phyloP scores from a whole-genome alignment of 2,888 invertebrate genomes.

The Mellilla xanthometata region DNA sequence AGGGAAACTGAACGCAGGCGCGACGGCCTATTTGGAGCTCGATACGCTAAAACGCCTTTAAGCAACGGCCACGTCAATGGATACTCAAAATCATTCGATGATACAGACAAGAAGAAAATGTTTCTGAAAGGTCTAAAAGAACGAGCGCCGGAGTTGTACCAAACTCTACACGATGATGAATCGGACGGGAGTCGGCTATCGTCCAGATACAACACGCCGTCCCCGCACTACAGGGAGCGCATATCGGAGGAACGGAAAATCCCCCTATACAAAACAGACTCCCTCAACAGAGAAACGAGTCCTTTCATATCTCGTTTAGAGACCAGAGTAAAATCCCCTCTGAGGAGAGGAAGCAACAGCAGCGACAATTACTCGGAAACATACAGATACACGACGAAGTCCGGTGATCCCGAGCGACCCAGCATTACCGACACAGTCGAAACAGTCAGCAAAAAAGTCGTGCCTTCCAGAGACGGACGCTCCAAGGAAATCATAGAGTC shows the following conservation, averaged over 20 bases:
- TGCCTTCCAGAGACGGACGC: slow-evolving; percentile 85
- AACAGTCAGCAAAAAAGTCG: slow-evolving; percentile 86
- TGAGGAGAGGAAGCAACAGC: slow-evolving; percentile 85
- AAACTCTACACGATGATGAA: slow-evolving; percentile 85
- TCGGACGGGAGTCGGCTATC: slow-evolving; percentile 75
- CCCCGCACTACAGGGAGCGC: slow-evolving; percentile 74
- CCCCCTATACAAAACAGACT: slow-evolving; percentile 73
- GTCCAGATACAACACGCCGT: slow-evolving; percentile 71
- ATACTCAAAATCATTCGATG: slow-evolving; percentile 68
- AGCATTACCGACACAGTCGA: slow-evolving; percentile 88
- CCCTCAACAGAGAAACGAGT: slow-evolving; percentile 71
- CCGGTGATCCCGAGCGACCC: slow-evolving; percentile 85
- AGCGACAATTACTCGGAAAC: slow-evolving; percentile 88
- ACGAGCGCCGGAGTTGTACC: slow-evolving; percentile 87
- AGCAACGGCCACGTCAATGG: slow-evolving; percentile 76
- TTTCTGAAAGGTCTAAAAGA: slow-evolving; percentile 87
- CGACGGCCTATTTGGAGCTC: slow-evolving; percentile 79
- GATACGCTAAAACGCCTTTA: slow-evolving; percentile 81
- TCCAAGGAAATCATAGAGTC: slow-evolving; percentile 87
- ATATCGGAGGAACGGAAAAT: slow-evolving; percentile 72
- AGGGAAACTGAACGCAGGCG: slow-evolving; percentile 77
- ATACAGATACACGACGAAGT: slow-evolving; percentile 86
- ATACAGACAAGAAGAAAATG: slow-evolving; percentile 84
- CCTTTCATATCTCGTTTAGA: slow-evolving; percentile 74
- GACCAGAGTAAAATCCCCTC: slow-evolving; percentile 70